phyloP scores from a whole-genome alignment of 2,113 vertebrate species.

The Aix galericulata region DNA sequence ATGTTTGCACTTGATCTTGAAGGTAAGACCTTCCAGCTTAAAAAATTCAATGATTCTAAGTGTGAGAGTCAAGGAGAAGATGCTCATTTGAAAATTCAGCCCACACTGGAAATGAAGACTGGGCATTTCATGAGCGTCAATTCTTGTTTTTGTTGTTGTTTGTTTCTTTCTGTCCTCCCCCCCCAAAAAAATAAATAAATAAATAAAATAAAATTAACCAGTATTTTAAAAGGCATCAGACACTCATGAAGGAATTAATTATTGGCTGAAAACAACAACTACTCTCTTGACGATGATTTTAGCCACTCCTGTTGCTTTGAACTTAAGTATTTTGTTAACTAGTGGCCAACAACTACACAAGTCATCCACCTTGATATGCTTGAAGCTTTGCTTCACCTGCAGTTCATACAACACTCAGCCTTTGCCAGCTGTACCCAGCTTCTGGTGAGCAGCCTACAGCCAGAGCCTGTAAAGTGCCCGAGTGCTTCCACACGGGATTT shows the following conservation, averaged over 20 bases:
- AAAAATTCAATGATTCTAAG: background rate
- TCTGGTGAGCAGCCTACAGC: background rate
- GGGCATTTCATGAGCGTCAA: background rate
- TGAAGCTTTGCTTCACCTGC: too few relatives aligned
- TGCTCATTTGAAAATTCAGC: background rate
- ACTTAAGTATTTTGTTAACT: background rate
- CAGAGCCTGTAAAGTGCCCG: background rate
- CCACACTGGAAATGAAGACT: background rate
- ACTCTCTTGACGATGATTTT: background rate
- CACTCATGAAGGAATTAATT: background rate
- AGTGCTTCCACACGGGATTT: background rate
- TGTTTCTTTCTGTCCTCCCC: too few relatives aligned
- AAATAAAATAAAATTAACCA: background rate
- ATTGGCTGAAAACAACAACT: background rate
- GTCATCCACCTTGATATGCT: accelerated
- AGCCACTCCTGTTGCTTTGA: background rate
- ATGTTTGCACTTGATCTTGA: background rate
- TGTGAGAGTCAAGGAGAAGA: background rate
- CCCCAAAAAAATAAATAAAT: background rate
- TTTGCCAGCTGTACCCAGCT: accelerated
- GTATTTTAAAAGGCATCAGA: background rate
- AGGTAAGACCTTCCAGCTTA: background rate
- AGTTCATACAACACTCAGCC: too few relatives aligned
- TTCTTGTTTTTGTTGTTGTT: background rate
- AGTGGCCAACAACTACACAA: background rate